Evolutionary conservation across 2,797 vertebrate species (phyloP), one percentile per base, ranked within the genome.

Genomic region (Podargus strigoides): DNA sequence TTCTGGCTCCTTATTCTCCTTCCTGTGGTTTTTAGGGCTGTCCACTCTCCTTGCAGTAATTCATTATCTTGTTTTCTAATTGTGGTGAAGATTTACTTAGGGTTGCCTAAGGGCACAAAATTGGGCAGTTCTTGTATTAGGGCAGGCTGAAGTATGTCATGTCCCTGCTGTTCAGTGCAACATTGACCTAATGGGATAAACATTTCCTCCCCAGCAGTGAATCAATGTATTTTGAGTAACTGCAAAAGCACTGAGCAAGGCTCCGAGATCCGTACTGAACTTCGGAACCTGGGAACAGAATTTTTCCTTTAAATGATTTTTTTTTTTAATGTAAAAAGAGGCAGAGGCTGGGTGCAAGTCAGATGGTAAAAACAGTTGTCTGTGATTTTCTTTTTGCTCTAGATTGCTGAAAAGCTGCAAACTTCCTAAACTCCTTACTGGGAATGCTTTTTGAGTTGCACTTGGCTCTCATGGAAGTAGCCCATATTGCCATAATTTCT

Each of bases 1-100:
- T 95, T 85, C 68, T 95, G 89, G 30, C 89, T 92, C 85, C 70
- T 27, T 47, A 18, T 58, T 89, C 92, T 80, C 60, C 72, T 90
- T 87, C 89, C 78, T 72, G 60, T 77, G 67, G 24, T 85, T 93
- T 92, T 76, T 70, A 80, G 70, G 74, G 34, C 90, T 79, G 67
- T 64, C 69, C 21, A 9, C 70, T 79, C 76, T 28, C 39, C 77
- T 92, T n/a, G 60, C 64, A 80, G 64, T 72, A 78, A 80, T 92
- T 91, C 83, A 85, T 92, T 62, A n/a, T 73, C 50, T 77, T 91
- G 63, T 85, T 85, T 86, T 91, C 28, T 85, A 68, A 80, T 89
- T 64, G 53, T 70, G 75, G 74, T 69, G 49, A 78, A 39, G 85
- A 85, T 94, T 80, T 93, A 68, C 60, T 93, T 83, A 12, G 37